Evolutionary conservation across 2,113 vertebrate genomes (phyloP), one percentile per base, ranked within the genome.

Genomic region (Sapajus apella): DNA sequence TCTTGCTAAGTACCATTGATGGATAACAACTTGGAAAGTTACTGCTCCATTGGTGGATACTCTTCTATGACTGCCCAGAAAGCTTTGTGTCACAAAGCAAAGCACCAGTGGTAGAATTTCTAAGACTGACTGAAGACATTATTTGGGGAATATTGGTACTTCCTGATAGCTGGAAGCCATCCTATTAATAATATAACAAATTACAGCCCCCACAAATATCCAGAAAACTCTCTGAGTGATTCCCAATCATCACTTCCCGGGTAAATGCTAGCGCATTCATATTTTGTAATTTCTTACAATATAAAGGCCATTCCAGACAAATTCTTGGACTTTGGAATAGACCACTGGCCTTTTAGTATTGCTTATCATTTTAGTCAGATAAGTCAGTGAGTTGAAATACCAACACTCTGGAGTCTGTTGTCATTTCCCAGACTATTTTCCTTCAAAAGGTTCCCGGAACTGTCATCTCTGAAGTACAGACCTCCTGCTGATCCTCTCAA

Each of bases 41-140:
- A 47, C 7, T 68, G 40, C 87, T 73, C 21, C 21, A 18, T 45
- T 35, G 61, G 27, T 55, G 56, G 43, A 16, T 5, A 20, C 27
- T 35, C 16, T 61, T 90, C 16, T 50, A 32, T 58, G 12, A 70
- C 14, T 40, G 27, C 66, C 25, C 37, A 10, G 23, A 80, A 83
- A 90, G 9, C 52, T 68, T 83, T 25, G 52, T 23, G 3, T 73
- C n/a, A 47, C 32, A 45, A 87, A 75, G 9, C 37, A 83, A 64
- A 87, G 64, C 66, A 61, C 25, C 52, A 64, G 6, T 16, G 21
- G 40, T 75, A 61, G 77, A 81, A 86, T 97, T 94, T 94, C 35
- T 95, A 94, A 96, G 96, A 95, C 55, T 94, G 55, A 94, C 93
- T 87, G 56, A 94, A 95, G 68, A 93, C 87, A 95, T 97, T 80